Evolutionary conservation across 1,140 invertebrate species (phyloP), one percentile per base, ranked within the genome.

Genomic region (Tetramorium parvispinum): DNA sequence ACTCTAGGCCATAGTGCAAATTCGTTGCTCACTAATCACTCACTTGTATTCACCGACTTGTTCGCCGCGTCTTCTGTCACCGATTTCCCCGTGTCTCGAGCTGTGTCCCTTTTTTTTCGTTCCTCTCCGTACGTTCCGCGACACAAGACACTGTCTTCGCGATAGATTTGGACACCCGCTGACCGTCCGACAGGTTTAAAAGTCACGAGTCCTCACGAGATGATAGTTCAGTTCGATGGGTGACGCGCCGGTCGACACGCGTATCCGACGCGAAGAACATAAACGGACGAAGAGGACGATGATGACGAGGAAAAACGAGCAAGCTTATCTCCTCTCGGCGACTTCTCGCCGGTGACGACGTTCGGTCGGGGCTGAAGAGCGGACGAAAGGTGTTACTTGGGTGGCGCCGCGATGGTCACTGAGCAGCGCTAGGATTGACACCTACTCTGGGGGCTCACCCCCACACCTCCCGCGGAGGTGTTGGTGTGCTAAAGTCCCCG

Each of bases 361-460:
- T 27, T 89, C 70, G 53, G 75, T 27, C 75, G 73, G 55, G 75
- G 88, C 61, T 73, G 88, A 90, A 91, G 87, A 91, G 89, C 87
- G 90, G 89, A 91, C 94, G 92, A 94, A 93, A 95, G 95, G 95
- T 95, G 95, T 95, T 95, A 95, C 95, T 95, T 95, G 95, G 95
- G 94, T 95, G 95, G 95, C 94, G 95, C 95, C 95, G 94, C 94
- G 94, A 95, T 95, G 95, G 94, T 95, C 95, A 95, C 95, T 95
- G 95, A 95, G 95, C 95, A 95, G 95, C 94, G 95, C 95, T 94
- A 95, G 95, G 95, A 95, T 95, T 95, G 94, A 95, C 95, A 95
- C 95, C 95, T 95, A 94, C 95, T 94, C 94, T 93, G 93, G 93
- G 89, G 94, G 92, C 93, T 93, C 94, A 93, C 95, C 94, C 94